Base-by-base conservation (phyloP, 2,113 vertebrate genomes). In the Daphoenositta chrysoptera region DNA sequence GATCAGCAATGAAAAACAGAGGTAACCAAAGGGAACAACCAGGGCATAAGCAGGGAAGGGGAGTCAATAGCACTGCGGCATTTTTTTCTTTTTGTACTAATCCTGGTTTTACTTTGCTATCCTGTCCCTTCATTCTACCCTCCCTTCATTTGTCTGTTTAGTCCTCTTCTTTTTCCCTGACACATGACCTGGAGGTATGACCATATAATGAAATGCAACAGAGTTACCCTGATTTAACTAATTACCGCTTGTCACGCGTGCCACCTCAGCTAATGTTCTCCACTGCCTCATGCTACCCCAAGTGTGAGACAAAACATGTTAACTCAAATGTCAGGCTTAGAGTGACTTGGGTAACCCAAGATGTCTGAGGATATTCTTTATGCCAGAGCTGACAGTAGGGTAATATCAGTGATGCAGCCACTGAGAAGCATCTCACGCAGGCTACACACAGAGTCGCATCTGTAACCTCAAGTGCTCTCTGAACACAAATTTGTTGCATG, bases 141-240 rank as follows among this genome's bases (percentile, higher is more conserved):
- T 75, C 35, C 31, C n/a, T 60, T 78, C 31, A 11, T 75, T 82
- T 64, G 12, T 64, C 47, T 71, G 19, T 60, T 95, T 48, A 73
- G 57, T 21, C 16, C 11, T 28, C n/a, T 30, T 87, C 18, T 56
- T 90, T 20, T 61, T 53, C 50, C 40, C 39, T 81, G 83, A 53
- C 39, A 73, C 27, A 30, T 22, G 21, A 61, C 33, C 63, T 92
- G 23, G 13, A 83, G 26, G 23, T 83, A 72, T 33, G 45, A 72
- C 66, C 37, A 45, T 15, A 28, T 53, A 79, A 79, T 69, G 79
- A 90, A 91, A 84, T 28, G 57, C 57, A 87, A 60, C 18, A 33
- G 63, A 90, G n/a, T 81, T 73, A 42, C 66, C 54, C 78, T 42
- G 64, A 89, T 87, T 70, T 93, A 89, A 70, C 60, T 83, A 54